Evolutionary conservation across 2,113 vertebrate species (phyloP).

Genomic region (Poicephalus gulielmi): DNA sequence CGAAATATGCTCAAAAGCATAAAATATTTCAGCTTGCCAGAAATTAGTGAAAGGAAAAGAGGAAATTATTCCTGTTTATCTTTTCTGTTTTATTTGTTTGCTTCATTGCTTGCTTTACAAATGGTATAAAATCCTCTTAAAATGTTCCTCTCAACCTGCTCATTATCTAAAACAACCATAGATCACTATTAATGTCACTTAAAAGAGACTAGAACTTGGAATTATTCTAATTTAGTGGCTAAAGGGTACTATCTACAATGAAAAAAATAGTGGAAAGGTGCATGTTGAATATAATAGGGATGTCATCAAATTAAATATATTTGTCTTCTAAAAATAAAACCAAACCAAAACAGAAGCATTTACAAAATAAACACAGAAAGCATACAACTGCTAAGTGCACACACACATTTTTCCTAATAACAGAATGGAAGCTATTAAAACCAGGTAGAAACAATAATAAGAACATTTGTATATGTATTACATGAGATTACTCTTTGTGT

Average conservation of each 20-base stretch:
- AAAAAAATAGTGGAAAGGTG: neutral
- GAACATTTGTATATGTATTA: neutral
- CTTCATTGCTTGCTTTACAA: neutral
- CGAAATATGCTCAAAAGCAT: neutral
- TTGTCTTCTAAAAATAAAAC: neutral
- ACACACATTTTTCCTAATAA: neutral
- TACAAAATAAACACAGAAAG: neutral
- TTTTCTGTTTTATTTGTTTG: conserved; percentile 36
- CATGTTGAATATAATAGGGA: neutral
- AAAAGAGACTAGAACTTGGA: neutral
- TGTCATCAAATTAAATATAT: neutral
- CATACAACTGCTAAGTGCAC: neutral
- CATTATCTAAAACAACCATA: conserved; percentile 39
- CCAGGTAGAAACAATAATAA: neutral
- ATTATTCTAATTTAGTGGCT: neutral
- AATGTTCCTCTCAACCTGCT: conserved; percentile 18
- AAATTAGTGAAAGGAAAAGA: conserved; percentile 40
- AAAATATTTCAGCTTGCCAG: neutral
- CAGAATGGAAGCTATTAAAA: conserved; percentile 19
- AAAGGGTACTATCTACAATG: neutral
- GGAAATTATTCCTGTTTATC: neutral
- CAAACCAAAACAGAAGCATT: neutral
- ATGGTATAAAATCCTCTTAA: conserved; percentile 21
- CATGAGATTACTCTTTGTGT: neutral
- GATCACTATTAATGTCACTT: neutral